Base-by-base conservation (phyloP, 2,888 invertebrate genomes). In the Pandemis corylana region DNA sequence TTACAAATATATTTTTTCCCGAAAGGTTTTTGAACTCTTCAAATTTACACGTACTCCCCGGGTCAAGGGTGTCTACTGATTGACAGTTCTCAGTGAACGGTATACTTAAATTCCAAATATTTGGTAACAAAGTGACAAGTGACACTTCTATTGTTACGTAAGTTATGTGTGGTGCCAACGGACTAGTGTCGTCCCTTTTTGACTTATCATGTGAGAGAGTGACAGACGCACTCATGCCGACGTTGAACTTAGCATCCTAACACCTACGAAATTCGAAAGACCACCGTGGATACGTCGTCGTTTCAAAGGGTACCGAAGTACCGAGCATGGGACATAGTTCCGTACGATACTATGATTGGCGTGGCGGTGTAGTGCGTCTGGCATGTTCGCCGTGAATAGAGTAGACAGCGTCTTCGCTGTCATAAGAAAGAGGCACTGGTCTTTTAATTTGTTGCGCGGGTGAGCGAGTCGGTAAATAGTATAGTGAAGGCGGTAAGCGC, bases 41-140 rank as follows among this genome's bases (percentile, higher is more conserved):
- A 62, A 41, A 13, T 7, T 12, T 20, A 36, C 15, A 5, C 36
- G 0, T 61, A 15, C n/a, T 49, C n/a, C 53, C 15, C 5, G 6
- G 46, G 65, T 49, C 65, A 65, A 28, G 49, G 66, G 66, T 67
- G 15, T 10, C 53, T 53, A 66, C 66, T 53, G 66, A 67, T 67
- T 67, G 41, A 36, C 28, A 36, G 51, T 36, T 49, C 13, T 61
- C 13, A 20, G 28, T 62, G n/a, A 62, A 62, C 65, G 46, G 28
- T 53, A 51, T 53, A 51, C 66, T 41, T 53, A 20, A 66, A 66
- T 66, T 36, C 51, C 66, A 53, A 67, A 53, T 36, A 12, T 41
- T 62, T 62, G n/a, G 7, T 46, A 66, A 66, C 46, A 59, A 36
- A 59, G 46, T 66, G 66, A 67, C 66, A 67, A 67, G 41, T 53